A percentile compares a stretch with the other conserved stretches of the same genome.
Evolutionary conservation across 2,888 invertebrate species (phyloP).

Genomic region (Agonopterix alstromeriana): DNA sequence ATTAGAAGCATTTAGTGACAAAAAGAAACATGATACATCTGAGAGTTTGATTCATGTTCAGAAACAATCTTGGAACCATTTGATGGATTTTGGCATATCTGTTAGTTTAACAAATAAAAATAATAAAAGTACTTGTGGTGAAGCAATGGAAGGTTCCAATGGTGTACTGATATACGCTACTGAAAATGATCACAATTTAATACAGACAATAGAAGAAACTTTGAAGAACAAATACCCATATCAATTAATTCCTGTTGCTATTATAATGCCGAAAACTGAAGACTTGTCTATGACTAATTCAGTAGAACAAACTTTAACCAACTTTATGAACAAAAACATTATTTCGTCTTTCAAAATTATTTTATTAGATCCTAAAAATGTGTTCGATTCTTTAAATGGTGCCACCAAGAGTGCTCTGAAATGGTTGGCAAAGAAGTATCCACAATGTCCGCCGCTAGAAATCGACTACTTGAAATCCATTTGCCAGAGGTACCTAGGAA

Average conservation of each 20-base stretch:
- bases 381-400: slow-evolving; percentile 37
- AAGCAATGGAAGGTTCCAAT: slow-evolving; percentile 63
- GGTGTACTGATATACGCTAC: slow-evolving; percentile 53
- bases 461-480: slow-evolving; percentile 75
- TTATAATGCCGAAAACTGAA: slow-evolving; percentile 42
- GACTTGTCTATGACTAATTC: slow-evolving; percentile 20
- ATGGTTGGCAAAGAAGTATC: slow-evolving; percentile 70
- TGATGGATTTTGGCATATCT: slow-evolving; percentile 67
- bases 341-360: slow-evolving; percentile 57
- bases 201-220: slow-evolving; percentile 38
- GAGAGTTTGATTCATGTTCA: slow-evolving; percentile 50
- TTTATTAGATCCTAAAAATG: slow-evolving; percentile 35
- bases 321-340: slow-evolving; percentile 34
- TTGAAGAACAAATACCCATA: slow-evolving; percentile 53
- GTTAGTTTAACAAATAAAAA: slow-evolving; percentile 45
- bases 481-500: slow-evolving; percentile 74
- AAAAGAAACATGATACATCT: slow-evolving; percentile 43
- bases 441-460: slow-evolving; percentile 71
- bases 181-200: slow-evolving; percentile 36
- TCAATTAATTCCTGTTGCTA: slow-evolving; percentile 56
- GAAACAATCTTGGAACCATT: slow-evolving; percentile 64
- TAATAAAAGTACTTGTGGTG: slow-evolving; percentile 24
- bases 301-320: slow-evolving; percentile 34
- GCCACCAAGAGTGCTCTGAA: slow-evolving; percentile 55
- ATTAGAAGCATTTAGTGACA: slow-evolving; percentile 58